Evolutionary conservation across 2,797 vertebrate species (phyloP).

Genomic region (Sphaeramia orbicularis): DNA sequence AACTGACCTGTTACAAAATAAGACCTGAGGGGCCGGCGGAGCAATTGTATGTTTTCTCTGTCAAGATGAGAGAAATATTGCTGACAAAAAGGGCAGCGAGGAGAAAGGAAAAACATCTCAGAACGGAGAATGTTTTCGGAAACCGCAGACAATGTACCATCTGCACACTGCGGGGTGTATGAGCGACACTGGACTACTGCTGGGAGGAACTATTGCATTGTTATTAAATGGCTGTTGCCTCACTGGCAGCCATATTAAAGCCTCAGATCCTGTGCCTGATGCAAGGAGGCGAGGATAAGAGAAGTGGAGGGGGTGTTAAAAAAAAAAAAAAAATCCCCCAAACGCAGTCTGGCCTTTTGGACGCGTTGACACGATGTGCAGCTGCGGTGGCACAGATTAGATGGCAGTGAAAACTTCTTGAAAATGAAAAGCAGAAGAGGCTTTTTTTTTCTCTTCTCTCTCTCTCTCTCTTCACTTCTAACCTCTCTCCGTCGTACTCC

Average conservation of each 20-base stretch:
- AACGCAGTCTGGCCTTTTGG: constrained; percentile 68
- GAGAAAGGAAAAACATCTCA: constrained; percentile 53
- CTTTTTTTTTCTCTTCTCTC: too few relatives aligned
- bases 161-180: constrained; percentile 82
- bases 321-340: constrained; percentile 22
- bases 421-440: constrained; percentile 44
- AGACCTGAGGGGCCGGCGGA: constrained; percentile 33
- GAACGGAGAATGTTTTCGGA: constrained; percentile 76
- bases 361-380: constrained; percentile 69
- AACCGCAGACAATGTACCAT: constrained; percentile 85
- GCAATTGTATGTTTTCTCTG: constrained; percentile 53
- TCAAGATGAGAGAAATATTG: constrained; percentile 56
- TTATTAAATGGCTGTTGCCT: constrained; percentile 85
- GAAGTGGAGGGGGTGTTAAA: neutral
- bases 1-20: constrained; percentile 73
- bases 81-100: constrained; percentile 44
- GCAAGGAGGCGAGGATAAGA: constrained; percentile 61
- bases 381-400: constrained; percentile 68
- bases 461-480: constrained; percentile 14
- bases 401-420: constrained; percentile 58
- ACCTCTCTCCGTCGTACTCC: constrained; percentile 41
- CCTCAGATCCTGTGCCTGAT: constrained; percentile 77
- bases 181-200: constrained; percentile 80
- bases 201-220: constrained; percentile 86
- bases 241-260: constrained; percentile 84